These are phyloP conservation scores for Axis porcinus DNA, from an alignment of 2,113 vertebrate species.

Conservation along the genomic window DNA sequence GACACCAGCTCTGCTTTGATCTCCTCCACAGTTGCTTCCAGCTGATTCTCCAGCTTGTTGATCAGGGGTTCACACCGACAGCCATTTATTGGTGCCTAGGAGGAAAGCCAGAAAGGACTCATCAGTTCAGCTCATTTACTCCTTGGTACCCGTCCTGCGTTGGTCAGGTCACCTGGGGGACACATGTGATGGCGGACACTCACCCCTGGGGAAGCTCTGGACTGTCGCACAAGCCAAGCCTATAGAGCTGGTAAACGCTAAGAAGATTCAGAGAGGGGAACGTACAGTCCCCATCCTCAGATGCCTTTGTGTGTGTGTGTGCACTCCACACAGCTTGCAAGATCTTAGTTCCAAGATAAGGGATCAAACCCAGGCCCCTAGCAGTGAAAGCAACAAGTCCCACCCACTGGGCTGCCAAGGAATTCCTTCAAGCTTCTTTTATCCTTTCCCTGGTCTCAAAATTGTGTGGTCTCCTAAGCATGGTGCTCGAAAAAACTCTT, in stretches of 20 bases:
- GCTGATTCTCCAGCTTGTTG: constrained; percentile 94
- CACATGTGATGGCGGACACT: not conserved
- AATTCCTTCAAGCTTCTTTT: not conserved
- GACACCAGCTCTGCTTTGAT: constrained; percentile 93
- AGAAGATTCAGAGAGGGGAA: not conserved
- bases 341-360: not conserved
- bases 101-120: constrained; percentile 3
- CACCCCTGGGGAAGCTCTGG: not conserved
- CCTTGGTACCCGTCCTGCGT: not conserved
- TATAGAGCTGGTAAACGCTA: too few species aligned
- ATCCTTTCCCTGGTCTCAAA: not conserved
- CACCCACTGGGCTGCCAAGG: not conserved
- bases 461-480: not conserved
- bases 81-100: constrained; percentile 93
- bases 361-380: not conserved
- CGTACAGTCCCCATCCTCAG: rapidly evolving
- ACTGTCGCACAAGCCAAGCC: not conserved
- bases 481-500: not conserved
- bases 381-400: not conserved
- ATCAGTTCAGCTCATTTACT: not conserved
- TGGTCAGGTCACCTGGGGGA: rapidly evolving
- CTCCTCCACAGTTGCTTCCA: constrained; percentile 96
- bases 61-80: constrained; percentile 97
- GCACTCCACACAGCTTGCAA: not conserved
- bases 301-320: not conserved